Conservation (phyloP, 2,113 vertebrate genomes). For the Paramisgurnus dabryanus region DNA sequence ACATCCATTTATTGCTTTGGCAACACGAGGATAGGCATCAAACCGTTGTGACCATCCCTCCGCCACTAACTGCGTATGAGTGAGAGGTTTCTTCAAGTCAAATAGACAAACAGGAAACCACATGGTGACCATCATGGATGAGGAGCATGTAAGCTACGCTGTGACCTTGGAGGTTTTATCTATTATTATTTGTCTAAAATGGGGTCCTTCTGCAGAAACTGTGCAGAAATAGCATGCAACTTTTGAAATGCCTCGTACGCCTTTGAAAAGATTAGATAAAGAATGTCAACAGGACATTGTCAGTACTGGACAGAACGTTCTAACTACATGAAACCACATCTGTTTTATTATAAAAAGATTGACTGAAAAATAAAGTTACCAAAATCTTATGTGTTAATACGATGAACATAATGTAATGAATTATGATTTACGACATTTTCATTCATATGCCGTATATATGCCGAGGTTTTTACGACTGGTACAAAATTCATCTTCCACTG, state of each 20-base stretch:
- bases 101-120: conserved; percentile 8
- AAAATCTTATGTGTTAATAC: too few species aligned
- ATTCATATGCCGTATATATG: too few species aligned
- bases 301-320: neutral
- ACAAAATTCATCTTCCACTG: conserved; percentile 17
- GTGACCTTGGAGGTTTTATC: neutral
- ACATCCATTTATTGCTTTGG: conserved; percentile 6
- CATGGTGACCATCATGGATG: neutral
- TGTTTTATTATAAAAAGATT: conserved; percentile 18
- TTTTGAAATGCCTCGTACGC: too few species aligned
- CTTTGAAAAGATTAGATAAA: too few species aligned
- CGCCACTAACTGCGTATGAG: neutral
- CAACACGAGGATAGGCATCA: neutral
- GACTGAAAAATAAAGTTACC: neutral
- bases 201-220: neutral
- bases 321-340: conserved; percentile 30
- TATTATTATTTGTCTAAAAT: neutral
- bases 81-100: conserved; percentile 7
- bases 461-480: conserved; percentile 14
- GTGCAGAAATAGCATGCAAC: neutral
- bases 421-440: too few species aligned
- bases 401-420: too few species aligned
- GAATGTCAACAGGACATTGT: neutral
- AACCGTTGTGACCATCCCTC: neutral
- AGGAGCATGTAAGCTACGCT: neutral